Percentiles rank a stretch among this genome's conserved stretches.
phyloP scores from a whole-genome alignment of 1,140 invertebrate species.

The Hormaphis cornu region DNA sequence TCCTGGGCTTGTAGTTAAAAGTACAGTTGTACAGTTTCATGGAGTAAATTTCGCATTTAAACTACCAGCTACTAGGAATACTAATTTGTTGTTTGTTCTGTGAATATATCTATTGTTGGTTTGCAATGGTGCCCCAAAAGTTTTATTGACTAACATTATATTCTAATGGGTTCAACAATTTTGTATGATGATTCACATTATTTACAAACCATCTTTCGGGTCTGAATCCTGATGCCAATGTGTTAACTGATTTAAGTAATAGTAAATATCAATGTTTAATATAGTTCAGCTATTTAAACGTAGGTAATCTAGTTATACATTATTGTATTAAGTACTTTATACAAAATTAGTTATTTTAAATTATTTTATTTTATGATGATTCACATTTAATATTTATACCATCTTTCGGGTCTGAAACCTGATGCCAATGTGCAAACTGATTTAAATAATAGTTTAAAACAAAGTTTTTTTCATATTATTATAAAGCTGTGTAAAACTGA shows the following conservation, averaged over 20 bases:
- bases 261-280: no score
- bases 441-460: neutral
- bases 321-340: neutral
- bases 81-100: no score
- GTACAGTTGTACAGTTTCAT: no score
- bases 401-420: constrained; percentile 25
- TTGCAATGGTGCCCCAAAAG: no score
- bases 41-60: no score
- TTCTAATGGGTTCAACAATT: neutral
- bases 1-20: no score
- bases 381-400: neutral
- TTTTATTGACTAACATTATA: no score
- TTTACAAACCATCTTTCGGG: neutral
- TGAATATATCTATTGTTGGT: no score
- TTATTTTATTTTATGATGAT: neutral
- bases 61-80: no score
- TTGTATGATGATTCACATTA: neutral
- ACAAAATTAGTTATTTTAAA: neutral
- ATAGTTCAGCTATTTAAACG: no score
- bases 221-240: neutral
- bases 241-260: neutral
- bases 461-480: neutral
- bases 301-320: neutral
- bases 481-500: no score
- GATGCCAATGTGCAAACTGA: neutral